These are phyloP conservation scores for Orcinus orca DNA, from an alignment of 2,113 vertebrate species.

Conservation along the genomic window DNA sequence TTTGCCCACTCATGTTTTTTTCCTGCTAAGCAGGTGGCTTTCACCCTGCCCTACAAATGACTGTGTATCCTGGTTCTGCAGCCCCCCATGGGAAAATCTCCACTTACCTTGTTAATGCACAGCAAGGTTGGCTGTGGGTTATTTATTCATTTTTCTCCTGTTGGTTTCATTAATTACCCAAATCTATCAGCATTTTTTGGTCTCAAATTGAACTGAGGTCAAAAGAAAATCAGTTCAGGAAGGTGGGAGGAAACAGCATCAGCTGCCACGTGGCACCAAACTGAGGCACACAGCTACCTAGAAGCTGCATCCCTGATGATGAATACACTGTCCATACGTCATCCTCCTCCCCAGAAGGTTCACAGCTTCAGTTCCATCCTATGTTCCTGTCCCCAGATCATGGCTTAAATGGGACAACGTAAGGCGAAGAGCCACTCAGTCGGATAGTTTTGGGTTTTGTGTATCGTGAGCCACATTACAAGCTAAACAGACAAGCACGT, in stretches of 20 bases:
- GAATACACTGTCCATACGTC: not conserved
- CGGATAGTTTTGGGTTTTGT: not conserved
- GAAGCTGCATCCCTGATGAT: not conserved
- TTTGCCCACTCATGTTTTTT: constrained; percentile 41
- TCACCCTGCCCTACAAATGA: not conserved
- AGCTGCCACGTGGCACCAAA: not conserved
- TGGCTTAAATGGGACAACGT: not conserved
- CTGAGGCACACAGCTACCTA: not conserved
- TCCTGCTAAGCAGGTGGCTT: constrained; percentile 57
- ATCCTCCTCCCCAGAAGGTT: not conserved
- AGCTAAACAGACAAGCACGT: not conserved
- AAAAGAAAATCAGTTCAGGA: constrained; percentile 41
- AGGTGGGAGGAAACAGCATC: constrained; percentile 17
- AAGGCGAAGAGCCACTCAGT: not conserved
- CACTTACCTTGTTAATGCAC: not conserved
- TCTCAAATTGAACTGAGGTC: constrained; percentile 40
- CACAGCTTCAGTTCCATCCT: not conserved
- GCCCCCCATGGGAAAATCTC: not conserved
- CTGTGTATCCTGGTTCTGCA: not conserved
- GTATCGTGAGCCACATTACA: not conserved
- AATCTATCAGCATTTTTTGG: constrained; percentile 31
- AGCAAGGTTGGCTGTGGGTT: not conserved
- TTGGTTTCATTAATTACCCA: constrained; percentile 53
- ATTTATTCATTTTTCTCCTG: not conserved
- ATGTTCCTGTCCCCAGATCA: not conserved